Conservation (phyloP, 2,797 vertebrate genomes). For the Acanthornis magna region DNA sequence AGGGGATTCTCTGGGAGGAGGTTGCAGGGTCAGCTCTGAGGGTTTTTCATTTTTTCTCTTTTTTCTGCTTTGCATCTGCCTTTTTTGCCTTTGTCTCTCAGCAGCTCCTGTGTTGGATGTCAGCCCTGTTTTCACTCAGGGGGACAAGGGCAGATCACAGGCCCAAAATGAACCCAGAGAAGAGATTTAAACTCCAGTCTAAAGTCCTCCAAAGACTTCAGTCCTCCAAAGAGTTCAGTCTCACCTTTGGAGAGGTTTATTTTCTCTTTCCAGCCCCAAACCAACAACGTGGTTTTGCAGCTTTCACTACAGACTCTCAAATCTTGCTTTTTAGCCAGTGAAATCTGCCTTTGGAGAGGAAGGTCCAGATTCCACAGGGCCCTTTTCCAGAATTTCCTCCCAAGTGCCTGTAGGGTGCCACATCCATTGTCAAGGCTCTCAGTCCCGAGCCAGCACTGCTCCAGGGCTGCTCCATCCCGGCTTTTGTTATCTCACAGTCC, state of each 20-base stretch:
- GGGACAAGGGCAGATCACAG: neutral
- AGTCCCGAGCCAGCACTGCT: neutral
- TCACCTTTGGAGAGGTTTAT: neutral
- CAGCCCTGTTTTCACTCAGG: neutral
- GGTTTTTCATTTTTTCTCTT: too few species aligned
- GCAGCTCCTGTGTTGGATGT: neutral
- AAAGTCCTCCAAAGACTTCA: neutral
- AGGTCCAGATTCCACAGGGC: neutral
- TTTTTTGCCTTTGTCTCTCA: neutral
- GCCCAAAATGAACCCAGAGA: neutral
- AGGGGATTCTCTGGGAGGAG: neutral
- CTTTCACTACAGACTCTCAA: neutral
- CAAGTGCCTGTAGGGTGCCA: fast-evolving
- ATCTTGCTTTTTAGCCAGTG: neutral
- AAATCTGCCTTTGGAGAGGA: neutral
- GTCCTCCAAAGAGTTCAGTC: neutral
- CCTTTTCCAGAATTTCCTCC: neutral
- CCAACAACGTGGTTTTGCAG: neutral
- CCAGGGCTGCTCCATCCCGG: neutral
- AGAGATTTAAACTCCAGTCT: neutral
- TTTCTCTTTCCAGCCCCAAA: neutral
- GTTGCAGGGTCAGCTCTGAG: neutral
- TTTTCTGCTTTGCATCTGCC: neutral
- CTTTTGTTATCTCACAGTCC: neutral
- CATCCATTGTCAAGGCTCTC: neutral